Evolutionary conservation across 2,113 vertebrate species (phyloP), one percentile per base, ranked within the genome.

Genomic region (Tragelaphus strepsiceros): DNA sequence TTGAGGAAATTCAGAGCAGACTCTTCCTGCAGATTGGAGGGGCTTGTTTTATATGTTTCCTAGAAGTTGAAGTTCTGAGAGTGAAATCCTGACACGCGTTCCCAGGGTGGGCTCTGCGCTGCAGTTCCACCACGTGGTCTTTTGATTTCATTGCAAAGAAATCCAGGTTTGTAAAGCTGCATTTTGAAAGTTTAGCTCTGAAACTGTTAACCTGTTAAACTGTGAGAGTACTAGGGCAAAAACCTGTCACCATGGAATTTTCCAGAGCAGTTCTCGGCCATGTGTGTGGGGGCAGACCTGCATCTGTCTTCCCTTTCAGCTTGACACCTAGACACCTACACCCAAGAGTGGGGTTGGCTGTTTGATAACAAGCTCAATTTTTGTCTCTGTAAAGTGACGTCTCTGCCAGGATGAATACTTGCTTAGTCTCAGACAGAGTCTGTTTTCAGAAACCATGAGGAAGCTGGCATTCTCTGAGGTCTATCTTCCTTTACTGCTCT

Each of bases 181-280:
- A 15, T 46, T 90, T 92, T 88, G 53, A 77, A 62, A 90, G 46
- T 59, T 53, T 12, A 84, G 19, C 46, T 84, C 90, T 61, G 51
- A 54, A 30, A 43, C 54, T 58, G n/a, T 32, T 89, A 54, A 61
- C 13, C 56, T 95, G n/a, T 54, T 84, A 83, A 92, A 85, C 71
- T 30, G 30, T 62, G 54, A 87, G 71, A 62, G 49, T 30, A 35
- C n/a, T 64, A 53, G 85, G 58, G 35, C 78, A 88, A 24, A 24
- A 86, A 88, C n/a, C 49, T 61, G 56, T 74, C 88, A 43, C 58
- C 6, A 1, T 28, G 49, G 64, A 77, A 77, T 96, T 97, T 96
- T 74, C 77, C 94, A 74, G 17, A 88, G 82, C 9, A n/a, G 26
- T 85, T 92, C 11, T 15, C 0, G 32, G 32, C 59, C 39, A 6